Evolutionary conservation across 1,140 invertebrate genomes (phyloP), one percentile per base, ranked within the genome.

Genomic region (Nasonia giraulti): DNA sequence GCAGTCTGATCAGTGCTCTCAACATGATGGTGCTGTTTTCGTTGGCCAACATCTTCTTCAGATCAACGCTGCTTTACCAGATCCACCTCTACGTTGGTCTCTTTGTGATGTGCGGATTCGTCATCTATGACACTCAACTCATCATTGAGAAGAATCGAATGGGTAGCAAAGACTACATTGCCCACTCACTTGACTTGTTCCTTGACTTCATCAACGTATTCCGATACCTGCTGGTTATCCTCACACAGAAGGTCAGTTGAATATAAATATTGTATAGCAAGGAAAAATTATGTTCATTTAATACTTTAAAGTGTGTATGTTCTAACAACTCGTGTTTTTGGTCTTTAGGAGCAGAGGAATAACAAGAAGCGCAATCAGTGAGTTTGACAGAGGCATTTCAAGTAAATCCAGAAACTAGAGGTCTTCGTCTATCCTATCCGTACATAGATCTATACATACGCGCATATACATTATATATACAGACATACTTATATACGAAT

Each of bases 41-140:
- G 11, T 90, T 99, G 14, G 94, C 96, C 27, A 99, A 98, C 91
- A 92, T 99, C 86, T 98, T 99, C 93, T 95, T 98, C 90, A 95
- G 96, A 86, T 98, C 97, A 44, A 91, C 94, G 31, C 91, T 98
- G 66, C 91, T 99, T n/a, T 98, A 96, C 91, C 92, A 98, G 95
- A 90, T 95, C 68, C 96, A 98, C 88, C 92, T 99, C 14, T 99
- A 99, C 91, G 89, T 98, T 77, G 98, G 98, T 79, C 94, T 99
- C 20, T 93, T 96, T 75, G 92, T 99, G 7, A 98, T 99, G 96
- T 98, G 98, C 91, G 97, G 96, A 74, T 99, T 99, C 92, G 95
- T 99, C 33, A 94, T 99, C 44, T 99, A 97, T 89, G 98, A 99
- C 90, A 99, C 98, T 12, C 98, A 99, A 92, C 93, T 98, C 78